A percentile compares a stretch with the other conserved stretches of the same genome.
Evolutionary conservation across 2,888 invertebrate species (phyloP).

Genomic region (Lepidochrysops patricia): DNA sequence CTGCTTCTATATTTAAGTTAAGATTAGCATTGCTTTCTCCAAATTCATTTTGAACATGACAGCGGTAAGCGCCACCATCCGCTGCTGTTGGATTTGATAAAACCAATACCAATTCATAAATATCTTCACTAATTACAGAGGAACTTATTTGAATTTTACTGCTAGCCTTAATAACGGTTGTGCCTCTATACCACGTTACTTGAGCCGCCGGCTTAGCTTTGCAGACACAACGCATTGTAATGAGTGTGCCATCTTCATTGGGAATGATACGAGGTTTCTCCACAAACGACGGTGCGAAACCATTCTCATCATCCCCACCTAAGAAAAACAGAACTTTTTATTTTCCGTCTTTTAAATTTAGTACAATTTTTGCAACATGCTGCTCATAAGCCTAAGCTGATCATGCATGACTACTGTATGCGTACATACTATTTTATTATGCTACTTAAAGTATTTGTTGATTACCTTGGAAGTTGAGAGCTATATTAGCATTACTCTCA

Average conservation of each 20-base stretch:
- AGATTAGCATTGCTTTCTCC: conserved; percentile 98
- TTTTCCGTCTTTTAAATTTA: neutral
- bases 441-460: conserved; percentile 29
- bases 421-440: conserved; percentile 46
- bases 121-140: conserved; percentile 84
- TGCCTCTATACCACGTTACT: conserved; percentile 96
- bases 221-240: conserved; percentile 97
- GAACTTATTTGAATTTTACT: conserved; percentile 88
- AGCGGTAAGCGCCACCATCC: conserved; percentile 80
- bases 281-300: conserved; percentile 96
- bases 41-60: conserved; percentile 95
- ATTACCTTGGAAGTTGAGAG: conserved; percentile 98
- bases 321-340: conserved; percentile 33
- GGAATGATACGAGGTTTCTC: conserved; percentile 99
- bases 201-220: conserved; percentile 95
- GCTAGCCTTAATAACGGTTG: conserved; percentile 87
- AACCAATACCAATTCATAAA: conserved; percentile 87
- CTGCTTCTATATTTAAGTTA: conserved; percentile 97
- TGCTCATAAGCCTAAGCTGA: conserved; percentile 57
- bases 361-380: conserved; percentile 43
- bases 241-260: conserved; percentile 96
- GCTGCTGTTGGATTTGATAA: conserved; percentile 68
- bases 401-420: conserved; percentile 71
- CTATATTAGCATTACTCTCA: conserved; percentile 99
- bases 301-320: conserved; percentile 94